Base-by-base conservation (phyloP, 2,113 vertebrate species). In the Sarotherodon lohbergeri region DNA sequence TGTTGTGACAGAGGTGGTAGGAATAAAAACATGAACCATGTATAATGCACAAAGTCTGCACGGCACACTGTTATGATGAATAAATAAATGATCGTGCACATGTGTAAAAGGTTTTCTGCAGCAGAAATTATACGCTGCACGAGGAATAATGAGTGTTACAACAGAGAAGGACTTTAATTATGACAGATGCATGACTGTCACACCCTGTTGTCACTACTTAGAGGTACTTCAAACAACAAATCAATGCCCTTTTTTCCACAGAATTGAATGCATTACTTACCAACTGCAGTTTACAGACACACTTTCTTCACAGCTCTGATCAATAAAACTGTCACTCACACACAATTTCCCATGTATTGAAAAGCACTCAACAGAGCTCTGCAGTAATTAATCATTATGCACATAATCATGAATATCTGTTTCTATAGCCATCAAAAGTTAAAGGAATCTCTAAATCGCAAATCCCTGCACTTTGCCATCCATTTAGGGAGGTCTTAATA, bases 341-440 rank as follows among this genome's bases (percentile, higher is more conserved):
- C 46, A 79, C 61, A 89, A 85, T 93, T 94, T 91, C 11, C 12
- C 71, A 27, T 78, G 85, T 85, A 90, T 89, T 92, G 90, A 92
- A 94, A 95, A 94, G 92, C 95, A 94, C 94, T 94, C 91, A 94
- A 39, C 88, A 86, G 34, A 63, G 50, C 89, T 86, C 52, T 12
- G 43, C 81, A 68, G 83, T 83, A 66, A 88, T 91, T 83, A 89
- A 88, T 93, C 80, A 90, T 88, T 90, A 91, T 91, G 92, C 88
- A 88, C 82, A 89, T 71, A 81, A 83, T 84, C 92, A 86, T 87
- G 16, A 81, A 82, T 63, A 52, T 90, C 57, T 88, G 66, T 85
- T 91, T 89, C 87, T 52, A 61, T 19, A 82, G 19, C 24, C 32
- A 59, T 82, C 46, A 46, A 46, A 85, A 76, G 91, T 80, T 13